Evolutionary conservation across 2,113 vertebrate genomes (phyloP), one percentile per base, ranked within the genome.

Genomic region (Muntiacus muntjak): DNA sequence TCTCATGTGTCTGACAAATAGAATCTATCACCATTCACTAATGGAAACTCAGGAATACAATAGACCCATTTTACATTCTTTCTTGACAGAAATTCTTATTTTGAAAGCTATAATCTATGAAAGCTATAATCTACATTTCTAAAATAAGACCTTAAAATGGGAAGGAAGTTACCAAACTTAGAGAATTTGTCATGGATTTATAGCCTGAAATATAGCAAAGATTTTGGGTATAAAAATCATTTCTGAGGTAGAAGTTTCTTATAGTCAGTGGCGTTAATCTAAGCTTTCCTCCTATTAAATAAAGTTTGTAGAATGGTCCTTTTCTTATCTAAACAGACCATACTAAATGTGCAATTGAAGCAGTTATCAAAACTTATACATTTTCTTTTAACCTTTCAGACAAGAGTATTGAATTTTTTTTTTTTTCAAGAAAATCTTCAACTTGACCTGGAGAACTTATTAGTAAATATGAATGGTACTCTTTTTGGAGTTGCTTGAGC

Each of bases 401-500:
- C 60, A 87, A 89, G 55, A 87, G 6, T 62, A 81, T 21, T 93
- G 30, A 95, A 92, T 7, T 21, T 71, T 17, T 21, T 36, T 36
- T 71, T 16, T 96, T 95, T 98, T 93, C 57, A 78, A 76, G 45
- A 95, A 52, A 94, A 33, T 96, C 82, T 97, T 95, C 93, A 93
- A 45, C 28, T 86, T 97, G 89, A 97, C 96, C 93, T 36, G 8
- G 54, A 83, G 76, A 87, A 91, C 55, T 89, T 82, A 55, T 89
- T 95, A 52, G 54, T 64, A 52, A 91, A 52, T 87, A 26, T 93
- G 78, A 96, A 89, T 86, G 54, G 25, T 64, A 30, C 36, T 94
- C 88, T 97, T 97, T 91, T 45, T 93, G 54, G 95, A 97, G 95
- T 26, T 91, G 71, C 60, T 97, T 45, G 62, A 95, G 89, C n/a